phyloP scores from a whole-genome alignment of 1,140 invertebrate species.

The Rhysida immarginata region DNA sequence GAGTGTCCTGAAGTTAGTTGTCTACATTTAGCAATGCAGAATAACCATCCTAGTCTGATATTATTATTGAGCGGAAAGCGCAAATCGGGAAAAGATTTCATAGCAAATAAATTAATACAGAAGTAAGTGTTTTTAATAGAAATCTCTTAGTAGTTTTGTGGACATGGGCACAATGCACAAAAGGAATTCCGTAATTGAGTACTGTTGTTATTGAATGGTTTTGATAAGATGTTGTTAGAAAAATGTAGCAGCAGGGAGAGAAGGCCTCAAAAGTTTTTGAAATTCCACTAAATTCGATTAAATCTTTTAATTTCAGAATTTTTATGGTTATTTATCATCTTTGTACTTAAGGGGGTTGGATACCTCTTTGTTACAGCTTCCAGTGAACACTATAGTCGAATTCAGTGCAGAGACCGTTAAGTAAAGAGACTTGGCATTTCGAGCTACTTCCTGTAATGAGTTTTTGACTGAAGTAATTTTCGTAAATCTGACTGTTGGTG shows the following conservation, averaged over 20 bases:
- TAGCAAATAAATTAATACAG: constrained; percentile 27
- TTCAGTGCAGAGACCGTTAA: too few relatives aligned
- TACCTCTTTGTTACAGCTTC: too few relatives aligned
- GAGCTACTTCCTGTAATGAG: too few relatives aligned
- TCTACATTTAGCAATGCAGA: neutral
- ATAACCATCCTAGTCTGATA: constrained; percentile 22
- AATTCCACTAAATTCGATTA: neutral
- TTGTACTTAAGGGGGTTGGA: too few relatives aligned
- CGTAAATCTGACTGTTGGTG: too few relatives aligned
- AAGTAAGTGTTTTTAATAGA: constrained; percentile 16
- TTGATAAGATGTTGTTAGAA: neutral
- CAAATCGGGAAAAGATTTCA: constrained; percentile 37
- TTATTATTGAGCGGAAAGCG: constrained; percentile 36
- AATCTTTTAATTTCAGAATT: too few relatives aligned
- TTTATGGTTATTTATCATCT: too few relatives aligned
- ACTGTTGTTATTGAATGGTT: neutral
- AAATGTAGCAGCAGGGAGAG: neutral
- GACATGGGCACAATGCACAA: neutral
- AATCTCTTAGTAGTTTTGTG: neutral
- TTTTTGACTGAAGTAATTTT: too few relatives aligned
- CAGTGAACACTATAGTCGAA: too few relatives aligned
- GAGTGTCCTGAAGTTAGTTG: neutral
- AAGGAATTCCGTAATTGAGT: neutral
- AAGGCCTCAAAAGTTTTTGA: neutral
- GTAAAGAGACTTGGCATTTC: too few relatives aligned